A percentile compares a stretch with the other conserved stretches of the same genome.
These are phyloP conservation scores for Gadus chalcogrammus DNA, from an alignment of 2,113 vertebrate genomes.

Conservation along the genomic window DNA sequence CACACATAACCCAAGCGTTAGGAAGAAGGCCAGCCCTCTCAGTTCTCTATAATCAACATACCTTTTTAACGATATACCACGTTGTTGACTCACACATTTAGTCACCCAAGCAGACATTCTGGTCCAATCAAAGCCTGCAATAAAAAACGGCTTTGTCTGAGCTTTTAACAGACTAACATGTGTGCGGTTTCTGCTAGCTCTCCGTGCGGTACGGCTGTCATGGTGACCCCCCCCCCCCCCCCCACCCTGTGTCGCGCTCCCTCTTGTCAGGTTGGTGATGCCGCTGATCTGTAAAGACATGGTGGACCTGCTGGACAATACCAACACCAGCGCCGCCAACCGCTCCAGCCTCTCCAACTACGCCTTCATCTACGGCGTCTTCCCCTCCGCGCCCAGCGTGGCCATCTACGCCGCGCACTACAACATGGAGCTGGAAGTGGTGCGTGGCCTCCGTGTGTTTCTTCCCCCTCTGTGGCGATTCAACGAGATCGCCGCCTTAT, in stretches of 20 bases:
- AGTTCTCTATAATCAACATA: no score
- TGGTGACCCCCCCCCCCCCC: no score
- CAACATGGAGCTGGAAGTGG: conserved; percentile 95
- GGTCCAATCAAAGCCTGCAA: no score
- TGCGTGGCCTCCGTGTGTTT: conserved; percentile 66
- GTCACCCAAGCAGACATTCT: no score
- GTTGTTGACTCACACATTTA: no score
- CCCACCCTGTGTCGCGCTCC: not conserved
- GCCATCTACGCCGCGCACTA: conserved; percentile 96
- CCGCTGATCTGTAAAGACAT: conserved; percentile 93
- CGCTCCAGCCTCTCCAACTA: conserved; percentile 95
- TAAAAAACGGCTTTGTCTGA: no score
- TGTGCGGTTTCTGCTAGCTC: no score
- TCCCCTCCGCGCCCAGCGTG: conserved; percentile 94
- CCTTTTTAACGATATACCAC: no score
- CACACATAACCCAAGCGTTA: no score
- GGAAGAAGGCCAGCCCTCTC: no score
- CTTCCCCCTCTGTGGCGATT: not conserved
- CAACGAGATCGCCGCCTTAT: not conserved
- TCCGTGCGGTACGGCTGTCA: no score
- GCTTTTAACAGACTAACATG: no score
- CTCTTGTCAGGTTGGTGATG: conserved; percentile 82
- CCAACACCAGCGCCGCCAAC: conserved; percentile 72
- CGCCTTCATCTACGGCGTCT: conserved; percentile 94
- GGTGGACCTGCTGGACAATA: conserved; percentile 88